These are phyloP conservation scores for Burhinus oedicnemus DNA, from an alignment of 2,113 vertebrate genomes.

Conservation along the genomic window DNA sequence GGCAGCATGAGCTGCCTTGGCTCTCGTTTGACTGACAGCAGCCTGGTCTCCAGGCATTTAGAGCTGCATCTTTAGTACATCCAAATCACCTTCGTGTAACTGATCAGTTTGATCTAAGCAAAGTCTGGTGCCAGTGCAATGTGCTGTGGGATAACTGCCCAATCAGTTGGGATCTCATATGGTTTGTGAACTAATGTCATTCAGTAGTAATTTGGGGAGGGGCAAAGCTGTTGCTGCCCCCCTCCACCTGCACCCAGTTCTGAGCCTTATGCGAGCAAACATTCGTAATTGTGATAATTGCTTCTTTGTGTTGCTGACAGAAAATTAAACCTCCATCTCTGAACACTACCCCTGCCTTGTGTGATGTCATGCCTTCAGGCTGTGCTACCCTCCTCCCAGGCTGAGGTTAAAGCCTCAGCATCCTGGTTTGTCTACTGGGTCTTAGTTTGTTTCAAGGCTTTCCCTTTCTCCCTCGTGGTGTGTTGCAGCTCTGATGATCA, in stretches of 20 bases:
- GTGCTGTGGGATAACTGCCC: background rate
- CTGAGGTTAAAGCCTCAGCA: background rate
- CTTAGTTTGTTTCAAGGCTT: background rate
- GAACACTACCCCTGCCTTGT: background rate
- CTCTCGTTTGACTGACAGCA: background rate
- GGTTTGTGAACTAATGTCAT: background rate
- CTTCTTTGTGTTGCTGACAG: conserved; percentile 36
- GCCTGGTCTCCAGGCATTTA: background rate
- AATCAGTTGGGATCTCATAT: background rate
- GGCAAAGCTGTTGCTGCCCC: background rate
- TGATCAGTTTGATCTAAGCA: background rate
- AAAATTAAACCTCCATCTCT: conserved; percentile 59
- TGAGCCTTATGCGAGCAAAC: conserved; percentile 39
- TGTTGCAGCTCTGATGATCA: background rate
- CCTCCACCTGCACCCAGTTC: background rate
- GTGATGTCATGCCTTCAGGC: background rate
- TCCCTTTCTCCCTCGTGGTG: background rate
- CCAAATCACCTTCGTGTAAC: background rate
- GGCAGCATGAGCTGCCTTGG: background rate
- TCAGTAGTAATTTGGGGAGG: background rate
- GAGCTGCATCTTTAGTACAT: background rate
- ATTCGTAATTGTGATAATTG: conserved; percentile 37
- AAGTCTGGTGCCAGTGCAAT: conserved; percentile 1
- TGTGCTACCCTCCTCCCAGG: background rate
- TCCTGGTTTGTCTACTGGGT: background rate